Conservation (phyloP, 2,888 invertebrate genomes). For the Ephialtes manifestator region DNA sequence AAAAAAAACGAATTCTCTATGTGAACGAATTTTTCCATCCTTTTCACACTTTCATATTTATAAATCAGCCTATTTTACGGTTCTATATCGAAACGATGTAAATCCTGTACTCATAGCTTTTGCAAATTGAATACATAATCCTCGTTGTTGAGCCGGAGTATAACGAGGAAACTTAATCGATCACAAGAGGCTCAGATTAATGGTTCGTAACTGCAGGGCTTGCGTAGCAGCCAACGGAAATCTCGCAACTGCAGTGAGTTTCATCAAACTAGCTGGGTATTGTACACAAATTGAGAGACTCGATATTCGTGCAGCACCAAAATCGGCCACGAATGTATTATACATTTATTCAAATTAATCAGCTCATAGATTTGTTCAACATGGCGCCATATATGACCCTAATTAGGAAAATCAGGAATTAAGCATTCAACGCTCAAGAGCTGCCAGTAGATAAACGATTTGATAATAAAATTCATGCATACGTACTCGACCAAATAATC, state of each 20-base stretch:
- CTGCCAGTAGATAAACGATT: neutral
- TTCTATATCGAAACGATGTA: neutral
- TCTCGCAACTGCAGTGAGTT: neutral
- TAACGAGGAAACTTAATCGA: conserved; percentile 60
- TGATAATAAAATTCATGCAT: neutral
- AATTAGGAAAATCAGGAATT: neutral
- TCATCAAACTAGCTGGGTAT: neutral
- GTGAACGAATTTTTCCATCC: conserved; percentile 25
- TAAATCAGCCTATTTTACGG: conserved; percentile 8
- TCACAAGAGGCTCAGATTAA: conserved; percentile 39
- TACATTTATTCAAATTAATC: neutral
- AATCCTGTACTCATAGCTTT: conserved; percentile 40
- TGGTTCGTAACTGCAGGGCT: conserved; percentile 15
- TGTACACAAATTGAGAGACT: neutral
- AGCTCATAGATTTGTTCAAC: neutral
- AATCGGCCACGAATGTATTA: neutral
- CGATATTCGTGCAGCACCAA: neutral
- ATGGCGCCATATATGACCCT: neutral
- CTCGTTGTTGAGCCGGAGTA: neutral
- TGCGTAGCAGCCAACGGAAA: neutral
- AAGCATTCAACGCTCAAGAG: neutral
- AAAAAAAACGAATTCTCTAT: conserved; percentile 18
- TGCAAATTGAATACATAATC: conserved; percentile 59
- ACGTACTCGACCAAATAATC: too few relatives aligned
- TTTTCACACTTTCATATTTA: neutral